A percentile compares a stretch with the other conserved stretches of the same genome.
Evolutionary conservation across 2,797 vertebrate genomes (phyloP).

Genomic region (Valencia hispanica): DNA sequence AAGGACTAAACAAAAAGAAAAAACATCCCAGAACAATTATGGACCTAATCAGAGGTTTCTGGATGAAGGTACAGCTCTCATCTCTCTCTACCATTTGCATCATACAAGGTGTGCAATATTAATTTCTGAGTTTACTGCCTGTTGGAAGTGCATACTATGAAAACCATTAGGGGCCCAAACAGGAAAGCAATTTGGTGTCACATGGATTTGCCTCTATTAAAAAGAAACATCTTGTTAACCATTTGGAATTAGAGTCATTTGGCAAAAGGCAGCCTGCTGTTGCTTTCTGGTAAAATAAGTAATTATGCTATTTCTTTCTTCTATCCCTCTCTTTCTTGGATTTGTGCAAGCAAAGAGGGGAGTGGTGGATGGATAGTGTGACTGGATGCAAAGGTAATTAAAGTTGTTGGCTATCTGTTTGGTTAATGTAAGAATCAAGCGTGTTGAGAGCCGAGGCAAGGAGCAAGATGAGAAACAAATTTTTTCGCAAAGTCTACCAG

Average conservation of each 20-base stretch:
- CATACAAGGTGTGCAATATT: slow-evolving; percentile 87
- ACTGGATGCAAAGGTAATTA: slow-evolving; percentile 86
- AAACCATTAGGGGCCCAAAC: slow-evolving; percentile 87
- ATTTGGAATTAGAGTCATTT: slow-evolving; percentile 89
- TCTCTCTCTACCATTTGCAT: slow-evolving; percentile 84
- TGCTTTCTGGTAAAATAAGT: slow-evolving; percentile 87
- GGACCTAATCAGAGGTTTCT: slow-evolving; percentile 85
- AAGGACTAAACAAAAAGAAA: slow-evolving; percentile 63
- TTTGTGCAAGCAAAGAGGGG: slow-evolving; percentile 72
- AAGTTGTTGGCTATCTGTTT: slow-evolving; percentile 85
- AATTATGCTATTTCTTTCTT: slow-evolving; percentile 82
- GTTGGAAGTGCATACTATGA: slow-evolving; percentile 87
- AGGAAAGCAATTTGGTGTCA: slow-evolving; percentile 88
- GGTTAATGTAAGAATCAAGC: slow-evolving; percentile 78
- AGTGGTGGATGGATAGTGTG: slow-evolving; percentile 76
- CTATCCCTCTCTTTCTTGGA: slow-evolving; percentile 74
- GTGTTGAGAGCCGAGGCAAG: slow-evolving; percentile 70
- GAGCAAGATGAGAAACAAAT: slow-evolving; percentile 72
- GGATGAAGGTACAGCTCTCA: slow-evolving; percentile 79
- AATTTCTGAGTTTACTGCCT: slow-evolving; percentile 88
- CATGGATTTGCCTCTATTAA: slow-evolving; percentile 85
- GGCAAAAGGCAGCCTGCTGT: slow-evolving; percentile 85
- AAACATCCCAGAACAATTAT: slow-evolving; percentile 82
- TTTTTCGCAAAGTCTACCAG: slow-evolving; percentile 66
- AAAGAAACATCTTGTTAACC: slow-evolving; percentile 88